A percentile compares a stretch with the other conserved stretches of the same genome.
phyloP scores from a whole-genome alignment of 2,113 vertebrate species.

The Riparia riparia region DNA sequence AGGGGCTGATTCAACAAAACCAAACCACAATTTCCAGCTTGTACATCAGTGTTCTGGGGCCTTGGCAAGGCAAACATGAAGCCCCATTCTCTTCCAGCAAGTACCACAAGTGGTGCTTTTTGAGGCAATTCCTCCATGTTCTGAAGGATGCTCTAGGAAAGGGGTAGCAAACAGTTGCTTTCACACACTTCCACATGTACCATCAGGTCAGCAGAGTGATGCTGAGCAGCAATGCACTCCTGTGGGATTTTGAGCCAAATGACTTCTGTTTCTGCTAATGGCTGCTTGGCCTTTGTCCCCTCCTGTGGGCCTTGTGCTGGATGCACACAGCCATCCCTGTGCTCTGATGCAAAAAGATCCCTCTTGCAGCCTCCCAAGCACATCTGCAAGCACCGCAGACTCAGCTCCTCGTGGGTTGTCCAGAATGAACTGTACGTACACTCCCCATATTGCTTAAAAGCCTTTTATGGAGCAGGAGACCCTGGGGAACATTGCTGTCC shows the following conservation, averaged over 20 bases:
- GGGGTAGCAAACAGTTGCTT: background rate
- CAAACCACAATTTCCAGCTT: background rate
- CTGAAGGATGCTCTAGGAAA: background rate
- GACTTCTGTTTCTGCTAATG: background rate
- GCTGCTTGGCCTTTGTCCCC: background rate
- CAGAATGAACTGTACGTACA: background rate
- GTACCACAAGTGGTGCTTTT: background rate
- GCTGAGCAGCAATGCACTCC: background rate
- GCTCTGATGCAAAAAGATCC: background rate
- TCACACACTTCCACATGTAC: background rate
- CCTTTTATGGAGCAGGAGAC: background rate
- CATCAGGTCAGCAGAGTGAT: background rate
- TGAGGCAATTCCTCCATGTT: background rate
- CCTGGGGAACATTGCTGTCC: constrained; percentile 22
- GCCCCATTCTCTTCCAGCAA: background rate
- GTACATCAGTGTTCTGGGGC: background rate
- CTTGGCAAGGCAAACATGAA: background rate
- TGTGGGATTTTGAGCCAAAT: background rate
- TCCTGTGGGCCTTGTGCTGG: background rate
- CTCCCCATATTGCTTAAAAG: background rate
- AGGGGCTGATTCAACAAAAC: background rate
- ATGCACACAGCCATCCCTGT: background rate
- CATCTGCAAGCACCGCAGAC: background rate
- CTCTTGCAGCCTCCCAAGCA: background rate
- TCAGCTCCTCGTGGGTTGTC: background rate